phyloP scores from a whole-genome alignment of 2,113 vertebrate genomes.

The Zosterops borbonicus region DNA sequence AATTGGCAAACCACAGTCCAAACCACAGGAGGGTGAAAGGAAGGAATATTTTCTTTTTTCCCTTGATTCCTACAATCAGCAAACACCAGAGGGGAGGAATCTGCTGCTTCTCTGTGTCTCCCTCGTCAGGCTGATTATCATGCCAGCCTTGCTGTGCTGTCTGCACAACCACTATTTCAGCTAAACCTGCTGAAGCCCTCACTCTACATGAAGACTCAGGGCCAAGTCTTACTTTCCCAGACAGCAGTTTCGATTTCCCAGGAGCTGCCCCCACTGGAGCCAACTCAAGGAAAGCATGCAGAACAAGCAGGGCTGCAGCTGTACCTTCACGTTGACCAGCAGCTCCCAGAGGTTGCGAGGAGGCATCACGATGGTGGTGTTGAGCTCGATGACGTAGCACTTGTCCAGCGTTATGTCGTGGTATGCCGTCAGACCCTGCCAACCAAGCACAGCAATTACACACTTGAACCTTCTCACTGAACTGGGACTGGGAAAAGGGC shows the following conservation, averaged over 20 bases:
- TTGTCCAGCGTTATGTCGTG: constrained; percentile 92
- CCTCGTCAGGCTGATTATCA: background rate
- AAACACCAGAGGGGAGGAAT: background rate
- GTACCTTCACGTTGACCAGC: constrained; percentile 89
- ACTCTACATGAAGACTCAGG: background rate
- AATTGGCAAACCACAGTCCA: background rate
- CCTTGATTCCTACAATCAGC: background rate
- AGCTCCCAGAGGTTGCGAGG: constrained; percentile 95
- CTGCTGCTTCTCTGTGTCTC: background rate
- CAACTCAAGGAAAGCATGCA: background rate
- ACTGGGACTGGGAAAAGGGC: background rate
- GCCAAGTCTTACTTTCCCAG: background rate
- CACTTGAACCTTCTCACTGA: background rate
- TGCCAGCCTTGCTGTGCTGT: rapidly evolving
- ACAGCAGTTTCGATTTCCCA: background rate
- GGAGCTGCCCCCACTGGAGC: background rate
- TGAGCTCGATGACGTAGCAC: constrained; percentile 93
- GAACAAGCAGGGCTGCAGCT: background rate
- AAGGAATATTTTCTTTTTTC: background rate
- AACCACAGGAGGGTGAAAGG: background rate
- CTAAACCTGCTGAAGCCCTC: background rate
- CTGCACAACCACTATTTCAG: background rate
- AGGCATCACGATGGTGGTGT: constrained; percentile 91
- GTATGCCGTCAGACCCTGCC: constrained; percentile 91
- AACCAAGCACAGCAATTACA: background rate